Conservation (phyloP, 1,140 invertebrate genomes). For the Propsilocerus akamusi region DNA sequence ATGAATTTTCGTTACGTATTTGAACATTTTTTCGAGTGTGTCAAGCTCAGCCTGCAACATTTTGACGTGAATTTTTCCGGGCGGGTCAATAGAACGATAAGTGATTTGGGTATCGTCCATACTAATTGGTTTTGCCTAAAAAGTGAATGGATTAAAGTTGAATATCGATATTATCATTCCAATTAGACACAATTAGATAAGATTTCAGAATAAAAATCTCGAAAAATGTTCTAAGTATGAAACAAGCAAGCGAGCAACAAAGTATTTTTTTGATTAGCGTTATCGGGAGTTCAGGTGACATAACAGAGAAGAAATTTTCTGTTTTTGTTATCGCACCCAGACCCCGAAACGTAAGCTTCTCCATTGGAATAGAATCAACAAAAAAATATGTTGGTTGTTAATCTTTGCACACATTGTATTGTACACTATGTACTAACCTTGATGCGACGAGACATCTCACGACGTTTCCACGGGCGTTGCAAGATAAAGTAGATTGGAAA, state of each 20-base stretch:
- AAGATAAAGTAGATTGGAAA: conserved; percentile 75
- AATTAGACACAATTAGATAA: conserved; percentile 4
- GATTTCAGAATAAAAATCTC: conserved; percentile 2
- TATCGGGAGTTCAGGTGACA: neutral
- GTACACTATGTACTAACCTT: conserved; percentile 47
- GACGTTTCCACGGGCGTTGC: conserved; percentile 72
- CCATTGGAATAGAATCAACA: neutral
- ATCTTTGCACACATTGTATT: neutral
- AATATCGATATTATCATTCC: neutral
- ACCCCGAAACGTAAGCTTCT: neutral
- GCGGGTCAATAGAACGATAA: conserved; percentile 48
- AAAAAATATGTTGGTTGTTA: neutral
- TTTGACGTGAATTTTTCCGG: conserved; percentile 43
- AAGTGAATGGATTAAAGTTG: neutral
- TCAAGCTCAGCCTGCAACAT: conserved; percentile 56
- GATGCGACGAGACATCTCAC: conserved; percentile 47
- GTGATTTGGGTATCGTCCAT: conserved; percentile 33
- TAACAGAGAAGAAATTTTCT: neutral
- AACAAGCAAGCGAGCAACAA: neutral
- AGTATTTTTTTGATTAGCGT: neutral
- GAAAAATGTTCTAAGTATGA: conserved; percentile 5
- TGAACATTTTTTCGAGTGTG: conserved; percentile 75
- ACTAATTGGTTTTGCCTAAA: conserved; percentile 18
- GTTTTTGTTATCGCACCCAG: neutral
- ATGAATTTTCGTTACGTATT: conserved; percentile 53